Evolutionary conservation across 2,797 vertebrate species (phyloP), one percentile per base, ranked within the genome.

Genomic region (Schizopygopsis malacanthus): DNA sequence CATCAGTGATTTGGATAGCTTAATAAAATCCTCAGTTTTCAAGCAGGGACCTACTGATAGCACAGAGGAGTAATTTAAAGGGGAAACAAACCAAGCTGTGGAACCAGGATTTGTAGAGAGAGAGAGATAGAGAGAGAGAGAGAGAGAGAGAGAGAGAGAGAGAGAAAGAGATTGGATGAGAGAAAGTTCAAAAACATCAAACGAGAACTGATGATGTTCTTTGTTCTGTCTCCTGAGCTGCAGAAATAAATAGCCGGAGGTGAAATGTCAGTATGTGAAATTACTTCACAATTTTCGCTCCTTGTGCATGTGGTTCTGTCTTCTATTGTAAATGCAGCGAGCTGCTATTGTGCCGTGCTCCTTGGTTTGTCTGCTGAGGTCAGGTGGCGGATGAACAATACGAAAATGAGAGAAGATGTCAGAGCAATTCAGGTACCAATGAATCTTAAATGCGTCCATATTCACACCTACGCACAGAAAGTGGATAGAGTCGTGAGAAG

Each of bases 201-300:
- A 84, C 70, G 82, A 79, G 39, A 89, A 82, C 80, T 61, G 75
- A 75, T 85, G 79, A 56, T 20, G 78, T 89, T 86, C 73, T 89
- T 86, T 86, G 81, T 86, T 84, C 82, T 70, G 67, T 61, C 83
- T 86, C 50, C 75, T 78, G 65, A 86, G 67, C 71, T 72, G 28
- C 82, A 75, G 72, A 83, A 72, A 79, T 71, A 79, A 85, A 85
- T 72, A 80, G 52, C 67, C 54, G 16, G 77, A 72, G 83, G 83
- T 85, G 77, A 84, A 89, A 85, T 76, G 79, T 79, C 72, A 79
- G 54, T 56, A 54, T 79, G 83, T 86, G 47, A 84, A 86, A 86
- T 81, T n/a, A 63, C 82, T 83, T 83, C 25, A 77, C 33, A 37
- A 25, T 9, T 52, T 72, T 39, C 12, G 52, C 69, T 83, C 69